These are phyloP conservation scores for Cichladusa arquata DNA, from an alignment of 2,113 vertebrate genomes.

Conservation along the genomic window DNA sequence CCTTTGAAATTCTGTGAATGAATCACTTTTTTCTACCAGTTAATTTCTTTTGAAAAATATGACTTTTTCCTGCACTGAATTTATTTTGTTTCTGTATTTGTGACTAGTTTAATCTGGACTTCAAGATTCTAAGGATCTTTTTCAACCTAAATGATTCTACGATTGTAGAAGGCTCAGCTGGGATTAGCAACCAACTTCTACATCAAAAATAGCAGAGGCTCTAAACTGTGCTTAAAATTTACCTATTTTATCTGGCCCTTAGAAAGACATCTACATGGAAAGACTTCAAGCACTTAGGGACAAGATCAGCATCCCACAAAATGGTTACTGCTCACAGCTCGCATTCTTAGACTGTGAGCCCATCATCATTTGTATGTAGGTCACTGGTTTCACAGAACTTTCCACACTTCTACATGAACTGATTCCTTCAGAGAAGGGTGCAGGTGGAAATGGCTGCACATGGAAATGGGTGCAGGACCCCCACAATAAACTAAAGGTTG, in stretches of 20 bases:
- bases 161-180: background rate
- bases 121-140: background rate
- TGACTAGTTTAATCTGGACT: background rate
- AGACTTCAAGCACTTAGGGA: background rate
- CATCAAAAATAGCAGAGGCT: background rate
- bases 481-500: background rate
- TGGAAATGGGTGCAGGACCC: background rate
- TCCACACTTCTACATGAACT: background rate
- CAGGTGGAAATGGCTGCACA: background rate
- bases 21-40: background rate
- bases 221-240: background rate
- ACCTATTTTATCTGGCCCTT: background rate
- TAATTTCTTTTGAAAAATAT: background rate
- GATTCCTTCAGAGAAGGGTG: background rate
- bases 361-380: background rate
- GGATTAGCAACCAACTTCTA: background rate
- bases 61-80: background rate
- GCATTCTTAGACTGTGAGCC: background rate
- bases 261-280: background rate
- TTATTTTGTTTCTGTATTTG: background rate
- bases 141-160: background rate
- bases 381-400: background rate
- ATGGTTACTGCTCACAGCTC: background rate
- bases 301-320: background rate
- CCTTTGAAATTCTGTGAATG: background rate